phyloP scores from a whole-genome alignment of 2,888 invertebrate genomes.

The Serripes groenlandicus region DNA sequence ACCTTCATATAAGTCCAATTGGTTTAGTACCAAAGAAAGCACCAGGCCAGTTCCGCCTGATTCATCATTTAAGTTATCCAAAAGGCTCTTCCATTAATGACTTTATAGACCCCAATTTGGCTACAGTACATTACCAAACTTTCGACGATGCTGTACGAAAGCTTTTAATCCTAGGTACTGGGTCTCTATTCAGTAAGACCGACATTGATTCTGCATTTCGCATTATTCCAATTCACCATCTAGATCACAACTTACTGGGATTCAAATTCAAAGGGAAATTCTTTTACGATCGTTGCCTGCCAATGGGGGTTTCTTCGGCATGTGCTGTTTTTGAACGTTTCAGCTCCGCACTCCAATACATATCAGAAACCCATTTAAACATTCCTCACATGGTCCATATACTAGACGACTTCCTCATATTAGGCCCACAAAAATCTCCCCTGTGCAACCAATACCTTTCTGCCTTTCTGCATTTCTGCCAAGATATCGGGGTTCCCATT shows the following conservation, averaged over 20 bases:
- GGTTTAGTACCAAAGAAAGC: conserved; percentile 55
- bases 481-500: conserved; percentile 31
- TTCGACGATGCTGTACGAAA: conserved; percentile 41
- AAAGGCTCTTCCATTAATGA: conserved; percentile 48
- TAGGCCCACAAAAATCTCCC: neutral
- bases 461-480: conserved; percentile 19
- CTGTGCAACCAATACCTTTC: conserved; percentile 3
- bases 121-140: conserved; percentile 33
- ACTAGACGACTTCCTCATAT: conserved; percentile 43
- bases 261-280: conserved; percentile 13
- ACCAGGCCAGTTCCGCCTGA: conserved; percentile 42
- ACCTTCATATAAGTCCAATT: conserved; percentile 40
- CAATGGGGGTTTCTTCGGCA: conserved; percentile 33
- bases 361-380: neutral
- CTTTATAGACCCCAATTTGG: conserved; percentile 26
- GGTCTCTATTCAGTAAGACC: conserved; percentile 37
- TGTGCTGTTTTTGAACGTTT: conserved; percentile 42
- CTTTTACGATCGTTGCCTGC: conserved; percentile 45
- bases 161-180: conserved; percentile 2
- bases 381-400: conserved; percentile 25
- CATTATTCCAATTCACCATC: conserved; percentile 29
- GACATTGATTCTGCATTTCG: conserved; percentile 49
- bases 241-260: conserved; percentile 48
- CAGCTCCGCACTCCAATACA: conserved; percentile 20
- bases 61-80: conserved; percentile 54